Base-by-base conservation (phyloP, 2,797 vertebrate genomes). In the Microhierax caerulescens region DNA sequence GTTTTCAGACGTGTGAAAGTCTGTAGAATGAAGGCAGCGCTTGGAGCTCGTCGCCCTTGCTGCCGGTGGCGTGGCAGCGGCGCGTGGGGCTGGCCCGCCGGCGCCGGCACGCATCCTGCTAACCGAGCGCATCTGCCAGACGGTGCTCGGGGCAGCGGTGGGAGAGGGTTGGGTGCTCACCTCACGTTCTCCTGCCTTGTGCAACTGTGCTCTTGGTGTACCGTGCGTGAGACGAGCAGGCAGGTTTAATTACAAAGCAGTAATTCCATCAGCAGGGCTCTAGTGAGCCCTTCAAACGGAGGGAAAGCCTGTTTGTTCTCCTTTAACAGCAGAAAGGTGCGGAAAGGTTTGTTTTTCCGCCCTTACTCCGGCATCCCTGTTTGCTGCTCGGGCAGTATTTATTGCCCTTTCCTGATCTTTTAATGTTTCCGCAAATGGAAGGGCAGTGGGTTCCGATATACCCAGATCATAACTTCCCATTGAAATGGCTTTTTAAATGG, bases 1-100 rank as follows among this genome's bases (percentile, higher is more conserved):
- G 41, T 14, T 57, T 36, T 25, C 34, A 17, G 4, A 8, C 28
- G 19, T 3, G 0, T 0, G 32, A 0, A 5, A 5, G 41, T 37
- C 22, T 20, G 32, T 13, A 6, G 41, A 43, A 1, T 8, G 27
- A 9, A 7, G 57, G 5, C 20, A 5, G 68, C 17, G 0, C 37
- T 3, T 8, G 16, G 28, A 28, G 34, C 65, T 24, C 48, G 5
- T 48, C 3, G 1, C 30, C 27, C 30, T 32, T 0, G 1, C 19
- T 51, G 17, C 23, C 3, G 48, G 1, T 37, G 17, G 13, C 8
- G 0, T 3, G 9, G 61, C 67, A 13, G 12, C 19, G 4, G 27
- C 9, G 1, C 5, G 9, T 15, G 32, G 27, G 50, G 19, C 5
- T 10, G 51, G 11, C 47, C 57, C 12, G 0, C 50, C 4, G 64